These are phyloP conservation scores for Heliocidaris tuberculata DNA, from an alignment of 35 echinoderm and acorn worm species.

Conservation along the genomic window DNA sequence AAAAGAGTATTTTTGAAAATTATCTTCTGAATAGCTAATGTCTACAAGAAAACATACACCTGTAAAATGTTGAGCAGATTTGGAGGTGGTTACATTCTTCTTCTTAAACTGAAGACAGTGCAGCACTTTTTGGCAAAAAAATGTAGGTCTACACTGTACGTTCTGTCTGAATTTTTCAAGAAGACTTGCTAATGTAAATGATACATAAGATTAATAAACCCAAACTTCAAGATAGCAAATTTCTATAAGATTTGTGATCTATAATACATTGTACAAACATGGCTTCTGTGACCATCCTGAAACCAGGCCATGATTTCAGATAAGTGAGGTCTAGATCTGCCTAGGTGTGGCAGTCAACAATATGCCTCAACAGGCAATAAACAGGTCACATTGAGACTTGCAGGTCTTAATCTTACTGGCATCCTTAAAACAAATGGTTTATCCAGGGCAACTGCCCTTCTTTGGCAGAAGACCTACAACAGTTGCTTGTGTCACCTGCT, in stretches of 20 bases:
- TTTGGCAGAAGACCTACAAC: background rate
- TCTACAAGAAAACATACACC: too few species aligned
- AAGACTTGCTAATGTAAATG: background rate
- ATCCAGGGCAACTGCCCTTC: background rate
- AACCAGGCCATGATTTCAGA: too few species aligned
- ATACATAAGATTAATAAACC: background rate
- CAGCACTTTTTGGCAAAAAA: too few species aligned
- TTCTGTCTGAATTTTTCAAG: too few species aligned
- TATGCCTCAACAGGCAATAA: background rate
- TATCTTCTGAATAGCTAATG: too few species aligned
- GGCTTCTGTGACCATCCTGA: too few species aligned
- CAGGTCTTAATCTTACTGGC: background rate
- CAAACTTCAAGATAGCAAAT: background rate
- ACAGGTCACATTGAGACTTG: background rate
- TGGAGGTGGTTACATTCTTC: too few species aligned
- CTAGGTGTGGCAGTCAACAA: background rate
- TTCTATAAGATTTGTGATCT: background rate
- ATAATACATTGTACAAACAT: too few species aligned
- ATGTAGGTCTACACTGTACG: too few species aligned
- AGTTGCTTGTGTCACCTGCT: background rate
- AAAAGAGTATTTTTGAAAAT: background rate
- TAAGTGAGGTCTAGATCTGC: background rate
- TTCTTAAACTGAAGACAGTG: too few species aligned
- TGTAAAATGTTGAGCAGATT: too few species aligned
- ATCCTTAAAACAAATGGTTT: background rate